Base-by-base conservation (phyloP, 2,797 vertebrate genomes). In the Microtus californicus region DNA sequence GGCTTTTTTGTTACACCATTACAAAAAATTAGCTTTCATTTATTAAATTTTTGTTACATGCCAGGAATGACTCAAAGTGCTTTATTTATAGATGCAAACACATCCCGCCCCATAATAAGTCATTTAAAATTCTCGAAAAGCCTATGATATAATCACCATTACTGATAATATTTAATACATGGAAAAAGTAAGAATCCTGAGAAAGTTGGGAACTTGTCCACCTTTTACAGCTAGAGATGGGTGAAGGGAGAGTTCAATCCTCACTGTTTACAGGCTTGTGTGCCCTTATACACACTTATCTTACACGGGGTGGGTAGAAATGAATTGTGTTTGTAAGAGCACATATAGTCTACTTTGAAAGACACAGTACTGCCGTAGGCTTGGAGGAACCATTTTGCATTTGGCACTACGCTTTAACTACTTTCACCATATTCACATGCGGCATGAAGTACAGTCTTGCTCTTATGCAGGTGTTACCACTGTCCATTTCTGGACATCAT, bases 31-130 rank as follows among this genome's bases (percentile, higher is more conserved):
- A 48, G 40, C 25, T 19, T 63, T 67, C 6, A 78, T 78, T 93
- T 93, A 91, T 61, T 74, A 40, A 74, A 83, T 69, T 27, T 73
- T 96, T 96, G n/a, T 21, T 93, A 2, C 51, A 10, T 85, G 25
- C 25, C 15, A 92, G 14, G 13, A 81, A 40, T 37, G 74, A 51
- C 86, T 61, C 43, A 45, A 92, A 83, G 8, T 61, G 12, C n/a
- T 78, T 59, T 56, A 56, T 71, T 34, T 73, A 73, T 17, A 51
- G 23, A 69, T 37, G 43, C 8, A 48, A 6, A 43, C 37, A 83
- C 61, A 54, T 34, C 17, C 31, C 17, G n/a, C 31, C 15, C 25
- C 45, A 56, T 15, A 54, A 0, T 17, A 82, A 67, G 63, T 77
- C 8, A 59, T 79, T 74, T 69, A 93, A 83, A 65, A 77, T 25